Evolutionary conservation across 2,797 vertebrate genomes (phyloP).

Genomic region (Pyrocephalus nanus): DNA sequence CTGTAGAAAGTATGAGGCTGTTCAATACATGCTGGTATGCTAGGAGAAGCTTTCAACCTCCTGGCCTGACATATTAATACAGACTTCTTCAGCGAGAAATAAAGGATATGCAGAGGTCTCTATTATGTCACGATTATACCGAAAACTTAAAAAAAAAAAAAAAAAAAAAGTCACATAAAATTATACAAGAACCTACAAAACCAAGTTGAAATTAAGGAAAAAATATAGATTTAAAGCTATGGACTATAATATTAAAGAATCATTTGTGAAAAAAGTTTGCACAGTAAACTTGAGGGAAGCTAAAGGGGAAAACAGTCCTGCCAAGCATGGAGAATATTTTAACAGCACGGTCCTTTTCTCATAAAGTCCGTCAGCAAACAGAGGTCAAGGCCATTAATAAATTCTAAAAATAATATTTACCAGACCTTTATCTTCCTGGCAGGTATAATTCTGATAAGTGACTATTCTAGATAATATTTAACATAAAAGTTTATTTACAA

Average conservation of each 20-base stretch:
- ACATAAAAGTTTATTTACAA: conserved; percentile 59
- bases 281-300: background rate
- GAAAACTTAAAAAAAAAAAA: background rate
- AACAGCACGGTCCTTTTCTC: background rate
- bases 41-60: background rate
- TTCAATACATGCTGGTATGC: background rate
- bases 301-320: background rate
- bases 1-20: background rate
- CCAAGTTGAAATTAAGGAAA: background rate
- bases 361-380: conserved; percentile 27
- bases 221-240: background rate
- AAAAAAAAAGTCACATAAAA: background rate
- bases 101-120: background rate
- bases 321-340: background rate
- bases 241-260: background rate
- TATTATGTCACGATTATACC: background rate
- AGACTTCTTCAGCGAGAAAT: background rate
- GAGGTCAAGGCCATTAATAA: conserved; percentile 61
- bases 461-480: conserved; percentile 67
- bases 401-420: conserved; percentile 69
- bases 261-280: background rate
- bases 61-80: background rate
- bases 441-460: conserved; percentile 48
- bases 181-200: background rate
- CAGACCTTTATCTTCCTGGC: conserved; percentile 53